These are phyloP conservation scores for Microtus richardsoni DNA, from an alignment of 2,113 vertebrate genomes.

Conservation along the genomic window DNA sequence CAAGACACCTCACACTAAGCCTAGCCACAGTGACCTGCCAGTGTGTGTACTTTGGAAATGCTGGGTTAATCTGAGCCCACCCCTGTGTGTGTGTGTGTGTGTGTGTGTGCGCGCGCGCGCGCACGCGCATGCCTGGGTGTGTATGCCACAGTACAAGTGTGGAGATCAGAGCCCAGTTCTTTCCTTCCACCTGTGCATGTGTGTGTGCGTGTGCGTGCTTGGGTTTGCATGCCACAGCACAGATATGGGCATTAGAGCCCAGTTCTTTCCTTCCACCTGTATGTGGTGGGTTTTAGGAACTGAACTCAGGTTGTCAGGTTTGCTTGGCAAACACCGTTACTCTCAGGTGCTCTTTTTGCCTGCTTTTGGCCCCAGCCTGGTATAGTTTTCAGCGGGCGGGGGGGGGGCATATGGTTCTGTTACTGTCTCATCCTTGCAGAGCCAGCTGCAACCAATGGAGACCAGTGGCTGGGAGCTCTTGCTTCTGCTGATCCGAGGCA, in stretches of 20 bases:
- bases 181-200: too few relatives aligned
- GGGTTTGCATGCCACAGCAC: too few relatives aligned
- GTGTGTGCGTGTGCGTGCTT: background rate
- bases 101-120: too few relatives aligned
- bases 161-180: too few relatives aligned
- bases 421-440: background rate
- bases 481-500: background rate
- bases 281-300: background rate
- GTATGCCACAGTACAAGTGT: background rate
- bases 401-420: background rate
- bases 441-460: rapidly evolving
- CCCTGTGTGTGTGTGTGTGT: too few relatives aligned
- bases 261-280: background rate
- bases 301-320: background rate
- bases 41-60: background rate
- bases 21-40: background rate
- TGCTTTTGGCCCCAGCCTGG: background rate
- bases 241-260: too few relatives aligned
- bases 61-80: background rate
- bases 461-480: background rate
- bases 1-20: background rate
- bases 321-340: background rate
- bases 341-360: too few relatives aligned
- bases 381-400: background rate
- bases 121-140: background rate